Evolutionary conservation across 2,797 vertebrate species (phyloP).

Genomic region (Diplodus puntazzo): DNA sequence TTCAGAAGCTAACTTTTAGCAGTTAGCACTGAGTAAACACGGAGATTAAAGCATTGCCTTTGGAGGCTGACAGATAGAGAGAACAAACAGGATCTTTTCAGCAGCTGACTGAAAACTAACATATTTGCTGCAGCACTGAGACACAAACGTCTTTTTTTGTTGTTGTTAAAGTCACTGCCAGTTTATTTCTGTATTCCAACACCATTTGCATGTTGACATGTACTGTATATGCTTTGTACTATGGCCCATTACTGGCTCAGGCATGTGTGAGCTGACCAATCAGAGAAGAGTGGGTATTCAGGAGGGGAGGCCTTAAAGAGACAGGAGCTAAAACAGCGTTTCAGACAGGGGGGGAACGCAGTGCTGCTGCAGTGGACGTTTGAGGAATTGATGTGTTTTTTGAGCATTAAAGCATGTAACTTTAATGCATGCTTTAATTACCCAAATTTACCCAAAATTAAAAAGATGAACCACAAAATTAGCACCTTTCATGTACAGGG

Average conservation of each 20-base stretch:
- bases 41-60: background rate
- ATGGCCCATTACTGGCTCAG: background rate
- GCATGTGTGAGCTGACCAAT: no score
- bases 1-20: slow-evolving; percentile 23
- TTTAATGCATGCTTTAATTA: no score
- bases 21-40: slow-evolving; percentile 1
- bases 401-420: no score
- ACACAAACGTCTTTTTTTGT: slow-evolving; percentile 19
- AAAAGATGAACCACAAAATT: no score
- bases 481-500: no score
- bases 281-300: no score
- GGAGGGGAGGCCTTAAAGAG: no score
- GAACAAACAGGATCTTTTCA: background rate
- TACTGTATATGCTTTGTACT: background rate
- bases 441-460: no score
- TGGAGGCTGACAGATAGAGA: background rate
- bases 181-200: background rate
- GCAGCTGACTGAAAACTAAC: background rate
- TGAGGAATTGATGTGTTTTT: no score
- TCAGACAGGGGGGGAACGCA: no score
- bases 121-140: background rate
- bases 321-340: no score
- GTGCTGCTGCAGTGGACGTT: no score
- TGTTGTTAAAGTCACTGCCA: background rate
- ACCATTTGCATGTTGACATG: background rate